These are phyloP conservation scores for Drosophila mayri DNA, from an alignment of 1,140 invertebrate species.

Conservation along the genomic window DNA sequence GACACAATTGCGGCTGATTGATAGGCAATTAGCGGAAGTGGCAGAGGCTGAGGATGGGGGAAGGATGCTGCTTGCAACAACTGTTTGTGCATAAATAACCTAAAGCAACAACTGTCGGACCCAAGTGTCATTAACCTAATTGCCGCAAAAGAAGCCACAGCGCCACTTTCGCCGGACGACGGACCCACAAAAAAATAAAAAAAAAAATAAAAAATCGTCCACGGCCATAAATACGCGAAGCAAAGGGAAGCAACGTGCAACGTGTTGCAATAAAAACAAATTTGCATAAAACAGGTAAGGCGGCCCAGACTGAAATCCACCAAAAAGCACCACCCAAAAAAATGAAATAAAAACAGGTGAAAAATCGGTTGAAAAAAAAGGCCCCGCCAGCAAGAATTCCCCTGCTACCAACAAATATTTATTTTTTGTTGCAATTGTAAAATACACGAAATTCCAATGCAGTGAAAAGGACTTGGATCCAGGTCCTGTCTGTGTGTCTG, in stretches of 20 bases:
- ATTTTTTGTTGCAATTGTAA: slow-evolving; percentile 54
- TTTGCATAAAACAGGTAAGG: slow-evolving; percentile 79
- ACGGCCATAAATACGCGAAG: slow-evolving; percentile 56
- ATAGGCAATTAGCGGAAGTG: slow-evolving; percentile 76
- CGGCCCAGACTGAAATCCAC: slow-evolving; percentile 12
- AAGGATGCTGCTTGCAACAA: slow-evolving; percentile 51
- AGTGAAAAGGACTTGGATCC: slow-evolving; percentile 51
- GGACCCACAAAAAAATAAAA: slow-evolving; percentile 4
- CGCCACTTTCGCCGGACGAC: slow-evolving; percentile 18
- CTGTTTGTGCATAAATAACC: slow-evolving; percentile 69
- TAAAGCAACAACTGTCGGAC: slow-evolving; percentile 53
- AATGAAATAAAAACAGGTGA: slow-evolving; percentile 28
- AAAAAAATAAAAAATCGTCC: slow-evolving; percentile 20
- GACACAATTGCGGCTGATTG: slow-evolving; percentile 70
- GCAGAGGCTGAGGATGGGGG: neutral
- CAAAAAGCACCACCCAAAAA: slow-evolving; percentile 14
- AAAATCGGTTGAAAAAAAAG: slow-evolving; percentile 20
- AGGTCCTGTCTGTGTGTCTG: slow-evolving; percentile 16
- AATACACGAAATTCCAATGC: slow-evolving; percentile 72
- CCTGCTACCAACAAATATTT: slow-evolving; percentile 41
- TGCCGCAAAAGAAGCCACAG: slow-evolving; percentile 60
- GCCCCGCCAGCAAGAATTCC: slow-evolving; percentile 21
- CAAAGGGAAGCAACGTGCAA: slow-evolving; percentile 63
- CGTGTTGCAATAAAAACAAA: slow-evolving; percentile 80
- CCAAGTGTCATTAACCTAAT: slow-evolving; percentile 81